These are phyloP conservation scores for Pelochelys cantorii DNA, from an alignment of 2,797 vertebrate species.

Conservation along the genomic window DNA sequence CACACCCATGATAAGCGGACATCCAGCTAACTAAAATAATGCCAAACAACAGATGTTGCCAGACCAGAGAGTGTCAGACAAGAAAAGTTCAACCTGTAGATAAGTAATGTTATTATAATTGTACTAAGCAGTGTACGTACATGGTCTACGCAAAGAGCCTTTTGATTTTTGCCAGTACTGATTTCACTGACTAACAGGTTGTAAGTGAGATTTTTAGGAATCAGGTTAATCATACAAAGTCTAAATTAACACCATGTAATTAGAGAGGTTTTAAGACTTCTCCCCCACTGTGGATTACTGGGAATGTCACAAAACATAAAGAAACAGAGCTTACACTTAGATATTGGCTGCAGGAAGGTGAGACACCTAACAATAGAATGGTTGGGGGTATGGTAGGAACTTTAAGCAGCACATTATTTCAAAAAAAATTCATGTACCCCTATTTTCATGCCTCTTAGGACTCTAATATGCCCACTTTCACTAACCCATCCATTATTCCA, in stretches of 20 bases:
- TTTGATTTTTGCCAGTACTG: not conserved
- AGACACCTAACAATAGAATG: not conserved
- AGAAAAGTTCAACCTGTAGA: not conserved
- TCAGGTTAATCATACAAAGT: fast-evolving
- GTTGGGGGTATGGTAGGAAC: not conserved
- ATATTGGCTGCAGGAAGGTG: fast-evolving
- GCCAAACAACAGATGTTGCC: no score
- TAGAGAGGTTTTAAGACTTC: fast-evolving
- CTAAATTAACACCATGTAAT: fast-evolving
- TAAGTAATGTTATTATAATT: not conserved
- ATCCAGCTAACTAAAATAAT: no score
- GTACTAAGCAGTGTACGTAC: fast-evolving
- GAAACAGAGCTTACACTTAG: not conserved
- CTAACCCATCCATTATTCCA: not conserved
- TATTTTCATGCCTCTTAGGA: fast-evolving
- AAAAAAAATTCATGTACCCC: not conserved
- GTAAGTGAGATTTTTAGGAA: not conserved
- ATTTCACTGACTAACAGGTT: fast-evolving
- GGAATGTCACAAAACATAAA: fast-evolving
- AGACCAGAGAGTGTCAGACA: no score
- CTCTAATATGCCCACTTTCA: fast-evolving
- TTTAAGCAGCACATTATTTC: not conserved
- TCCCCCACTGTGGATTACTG: fast-evolving
- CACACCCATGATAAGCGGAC: no score
- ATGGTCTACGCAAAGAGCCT: fast-evolving